Evolutionary conservation across 1,140 invertebrate species (phyloP).

Genomic region (Tetramorium alpestre): DNA sequence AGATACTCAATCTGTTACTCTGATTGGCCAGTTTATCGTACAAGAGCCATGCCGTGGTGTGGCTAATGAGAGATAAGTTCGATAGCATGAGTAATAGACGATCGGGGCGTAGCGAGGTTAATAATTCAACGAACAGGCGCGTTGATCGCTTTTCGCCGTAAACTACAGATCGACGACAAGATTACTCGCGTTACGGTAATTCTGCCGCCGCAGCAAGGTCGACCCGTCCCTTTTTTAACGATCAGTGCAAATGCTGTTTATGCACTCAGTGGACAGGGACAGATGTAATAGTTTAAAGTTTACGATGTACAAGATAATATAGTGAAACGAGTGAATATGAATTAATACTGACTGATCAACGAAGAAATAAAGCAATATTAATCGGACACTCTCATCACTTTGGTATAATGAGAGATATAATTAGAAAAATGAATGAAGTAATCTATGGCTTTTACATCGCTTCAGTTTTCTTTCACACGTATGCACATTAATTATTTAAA

Average conservation of each 20-base stretch:
- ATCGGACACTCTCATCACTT: not conserved
- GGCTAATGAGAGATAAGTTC: constrained; percentile 67
- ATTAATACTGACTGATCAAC: not conserved
- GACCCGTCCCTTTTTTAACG: not conserved
- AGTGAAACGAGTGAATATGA: not conserved
- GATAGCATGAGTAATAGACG: constrained; percentile 54
- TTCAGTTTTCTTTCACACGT: not conserved
- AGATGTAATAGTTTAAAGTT: not conserved
- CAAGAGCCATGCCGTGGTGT: constrained; percentile 16
- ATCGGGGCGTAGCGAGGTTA: constrained; percentile 44
- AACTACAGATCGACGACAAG: constrained; percentile 36
- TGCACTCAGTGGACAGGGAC: not conserved
- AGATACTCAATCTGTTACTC: constrained; percentile 41
- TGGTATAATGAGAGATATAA: not conserved
- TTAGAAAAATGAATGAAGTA: not conserved
- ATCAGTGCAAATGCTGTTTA: not conserved
- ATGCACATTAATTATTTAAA: not conserved
- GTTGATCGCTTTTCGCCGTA: constrained; percentile 40
- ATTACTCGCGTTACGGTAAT: constrained; percentile 38
- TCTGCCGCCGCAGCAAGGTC: too few relatives aligned
- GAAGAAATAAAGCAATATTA: not conserved
- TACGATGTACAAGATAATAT: constrained; percentile 9
- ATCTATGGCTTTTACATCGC: not conserved
- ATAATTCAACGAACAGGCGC: constrained; percentile 54
- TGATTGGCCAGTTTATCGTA: constrained; percentile 55